phyloP scores from a whole-genome alignment of 2,797 vertebrate genomes.

The Ibycter americanus region DNA sequence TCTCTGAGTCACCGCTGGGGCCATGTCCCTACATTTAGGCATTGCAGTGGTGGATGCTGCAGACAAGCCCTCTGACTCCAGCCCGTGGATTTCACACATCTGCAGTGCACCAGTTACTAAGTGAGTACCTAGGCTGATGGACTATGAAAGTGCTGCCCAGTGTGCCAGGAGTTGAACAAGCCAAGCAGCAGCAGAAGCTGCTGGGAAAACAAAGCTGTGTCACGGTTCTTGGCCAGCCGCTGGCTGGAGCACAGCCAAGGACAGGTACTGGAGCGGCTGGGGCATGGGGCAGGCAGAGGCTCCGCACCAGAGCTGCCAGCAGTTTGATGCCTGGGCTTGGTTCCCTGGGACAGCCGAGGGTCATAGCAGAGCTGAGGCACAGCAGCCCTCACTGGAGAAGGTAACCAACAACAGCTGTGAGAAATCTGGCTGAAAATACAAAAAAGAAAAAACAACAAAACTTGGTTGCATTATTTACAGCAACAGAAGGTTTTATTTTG shows the following conservation, averaged over 20 bases:
- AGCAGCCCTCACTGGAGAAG: neutral
- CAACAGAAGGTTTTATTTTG: neutral
- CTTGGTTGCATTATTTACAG: neutral
- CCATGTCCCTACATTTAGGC: neutral
- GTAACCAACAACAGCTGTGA: neutral
- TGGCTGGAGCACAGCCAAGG: neutral
- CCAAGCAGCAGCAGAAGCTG: neutral
- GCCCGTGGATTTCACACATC: neutral
- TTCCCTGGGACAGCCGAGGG: neutral
- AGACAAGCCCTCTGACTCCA: neutral
- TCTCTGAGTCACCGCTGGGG: slow-evolving; percentile 9
- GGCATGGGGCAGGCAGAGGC: fast-evolving
- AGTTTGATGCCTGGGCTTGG: neutral
- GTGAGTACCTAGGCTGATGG: neutral
- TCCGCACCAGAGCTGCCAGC: fast-evolving
- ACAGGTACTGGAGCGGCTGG: neutral
- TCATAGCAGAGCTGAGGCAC: neutral
- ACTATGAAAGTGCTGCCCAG: neutral
- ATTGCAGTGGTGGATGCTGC: neutral
- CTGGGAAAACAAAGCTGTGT: neutral
- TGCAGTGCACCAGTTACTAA: neutral
- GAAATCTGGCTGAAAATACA: neutral
- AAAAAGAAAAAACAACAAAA: fast-evolving
- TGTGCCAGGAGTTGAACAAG: neutral
- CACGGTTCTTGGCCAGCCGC: neutral